Evolutionary conservation across 2,888 invertebrate genomes (phyloP).

Genomic region (Chymomyza procnemis): DNA sequence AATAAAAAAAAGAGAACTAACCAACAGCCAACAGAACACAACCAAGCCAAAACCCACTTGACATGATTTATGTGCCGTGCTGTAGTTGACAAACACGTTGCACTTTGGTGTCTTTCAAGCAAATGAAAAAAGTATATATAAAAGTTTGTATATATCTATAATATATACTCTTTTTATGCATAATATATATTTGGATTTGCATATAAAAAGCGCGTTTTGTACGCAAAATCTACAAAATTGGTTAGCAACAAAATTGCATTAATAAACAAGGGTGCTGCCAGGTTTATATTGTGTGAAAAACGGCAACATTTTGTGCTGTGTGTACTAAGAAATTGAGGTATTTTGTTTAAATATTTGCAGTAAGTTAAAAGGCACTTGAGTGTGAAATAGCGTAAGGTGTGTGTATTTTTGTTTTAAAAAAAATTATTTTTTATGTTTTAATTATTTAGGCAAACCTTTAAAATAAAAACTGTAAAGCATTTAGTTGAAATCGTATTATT

Average conservation of each 20-base stretch:
- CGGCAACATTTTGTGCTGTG: no score
- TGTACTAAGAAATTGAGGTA: no score
- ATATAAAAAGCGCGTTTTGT: background rate
- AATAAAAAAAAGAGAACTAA: background rate
- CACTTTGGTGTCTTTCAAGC: conserved; percentile 33
- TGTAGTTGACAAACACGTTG: conserved; percentile 50
- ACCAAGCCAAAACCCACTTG: conserved; percentile 17
- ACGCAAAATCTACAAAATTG: background rate
- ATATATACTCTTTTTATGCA: background rate
- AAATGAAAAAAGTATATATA: conserved; percentile 8
- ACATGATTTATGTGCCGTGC: conserved; percentile 48
- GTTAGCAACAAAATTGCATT: background rate
- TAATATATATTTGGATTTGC: conserved; percentile 6
- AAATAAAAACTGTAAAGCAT: no score
- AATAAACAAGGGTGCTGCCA: background rate
- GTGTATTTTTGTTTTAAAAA: no score
- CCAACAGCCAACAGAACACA: conserved; percentile 24
- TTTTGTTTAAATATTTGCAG: no score
- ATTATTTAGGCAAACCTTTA: no score
- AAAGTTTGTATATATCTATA: background rate
- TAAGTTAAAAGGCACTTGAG: no score
- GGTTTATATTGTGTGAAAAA: background rate
- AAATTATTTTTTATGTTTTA: no score
- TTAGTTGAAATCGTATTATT: no score
- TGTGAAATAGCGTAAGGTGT: no score